Conservation (phyloP, 2,797 vertebrate species). For the Kryptolebias ocellatus region DNA sequence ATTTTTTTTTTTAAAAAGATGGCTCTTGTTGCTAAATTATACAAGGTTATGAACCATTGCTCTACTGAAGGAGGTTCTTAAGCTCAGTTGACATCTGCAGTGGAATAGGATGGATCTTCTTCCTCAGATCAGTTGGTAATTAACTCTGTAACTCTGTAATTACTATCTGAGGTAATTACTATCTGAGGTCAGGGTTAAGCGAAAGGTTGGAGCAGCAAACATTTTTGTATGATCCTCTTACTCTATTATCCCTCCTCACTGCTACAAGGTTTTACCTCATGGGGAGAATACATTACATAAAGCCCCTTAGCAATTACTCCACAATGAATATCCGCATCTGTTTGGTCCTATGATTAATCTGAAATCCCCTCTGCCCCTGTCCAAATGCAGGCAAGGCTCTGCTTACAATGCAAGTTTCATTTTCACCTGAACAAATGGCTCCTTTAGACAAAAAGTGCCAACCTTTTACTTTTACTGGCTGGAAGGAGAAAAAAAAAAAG, state of each 20-base stretch:
- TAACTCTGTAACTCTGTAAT: constrained; percentile 78
- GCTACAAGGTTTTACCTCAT: constrained; percentile 78
- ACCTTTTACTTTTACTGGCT: constrained; percentile 79
- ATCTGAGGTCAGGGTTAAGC: constrained; percentile 72
- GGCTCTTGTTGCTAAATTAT: constrained; percentile 37
- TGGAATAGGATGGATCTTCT: constrained; percentile 47
- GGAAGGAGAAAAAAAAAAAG: constrained; percentile 21
- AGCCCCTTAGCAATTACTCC: constrained; percentile 78
- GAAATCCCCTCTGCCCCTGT: constrained; percentile 72
- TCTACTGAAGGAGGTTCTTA: constrained; percentile 52
- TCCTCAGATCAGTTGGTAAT: constrained; percentile 76
- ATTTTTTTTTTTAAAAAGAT: not conserved
- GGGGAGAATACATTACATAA: constrained; percentile 78
- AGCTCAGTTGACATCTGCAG: constrained; percentile 58
- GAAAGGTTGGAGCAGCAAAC: constrained; percentile 78
- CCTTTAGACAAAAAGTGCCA: constrained; percentile 81
- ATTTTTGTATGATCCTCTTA: constrained; percentile 80
- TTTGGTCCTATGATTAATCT: constrained; percentile 79
- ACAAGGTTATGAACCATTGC: constrained; percentile 37
- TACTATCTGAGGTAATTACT: constrained; percentile 75
- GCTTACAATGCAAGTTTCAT: constrained; percentile 79
- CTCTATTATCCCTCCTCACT: constrained; percentile 74
- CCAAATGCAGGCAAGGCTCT: constrained; percentile 61
- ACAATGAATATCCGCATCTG: constrained; percentile 75
- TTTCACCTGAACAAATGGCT: constrained; percentile 83